A percentile compares a stretch with the other conserved stretches of the same genome.
Evolutionary conservation across 2,797 vertebrate genomes (phyloP).

Genomic region (Sebastes melanostomus): DNA sequence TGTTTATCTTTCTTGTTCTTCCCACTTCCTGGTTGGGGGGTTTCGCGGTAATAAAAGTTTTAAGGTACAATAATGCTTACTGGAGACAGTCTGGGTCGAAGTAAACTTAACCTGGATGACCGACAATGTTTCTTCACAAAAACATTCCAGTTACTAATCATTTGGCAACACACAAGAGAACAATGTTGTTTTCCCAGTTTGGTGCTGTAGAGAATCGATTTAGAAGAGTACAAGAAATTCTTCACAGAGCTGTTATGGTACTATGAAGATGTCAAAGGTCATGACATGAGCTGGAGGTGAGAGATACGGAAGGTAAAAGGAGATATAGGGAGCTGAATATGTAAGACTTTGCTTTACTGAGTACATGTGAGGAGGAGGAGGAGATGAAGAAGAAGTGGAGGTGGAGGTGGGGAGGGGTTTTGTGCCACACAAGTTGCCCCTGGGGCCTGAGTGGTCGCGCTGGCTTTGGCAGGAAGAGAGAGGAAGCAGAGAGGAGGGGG

Average conservation of each 20-base stretch:
- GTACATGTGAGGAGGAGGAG: neutral
- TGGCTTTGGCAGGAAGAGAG: conserved; percentile 61
- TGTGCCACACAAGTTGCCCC: conserved; percentile 79
- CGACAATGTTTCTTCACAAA: neutral
- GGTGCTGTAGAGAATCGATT: neutral
- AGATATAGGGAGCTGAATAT: neutral
- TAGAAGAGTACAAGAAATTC: neutral
- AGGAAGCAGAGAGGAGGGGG: conserved; percentile 43
- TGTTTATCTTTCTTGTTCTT: conserved; percentile 52
- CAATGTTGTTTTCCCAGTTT: neutral
- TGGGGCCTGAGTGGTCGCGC: conserved; percentile 54
- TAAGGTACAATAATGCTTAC: conserved; percentile 17
- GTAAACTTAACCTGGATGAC: conserved; percentile 8
- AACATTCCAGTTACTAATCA: neutral
- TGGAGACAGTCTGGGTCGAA: conserved; percentile 26
- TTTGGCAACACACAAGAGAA: neutral
- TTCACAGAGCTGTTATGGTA: neutral
- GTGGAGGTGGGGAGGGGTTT: conserved; percentile 11
- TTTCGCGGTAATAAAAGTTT: conserved; percentile 26
- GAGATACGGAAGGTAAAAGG: neutral
- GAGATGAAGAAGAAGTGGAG: neutral
- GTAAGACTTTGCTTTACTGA: neutral
- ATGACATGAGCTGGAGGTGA: neutral
- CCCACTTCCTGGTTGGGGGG: conserved; percentile 30
- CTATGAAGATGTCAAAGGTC: neutral